A percentile compares a stretch with the other conserved stretches of the same genome.
These are phyloP conservation scores for Phorcus lineatus DNA, from an alignment of 2,888 invertebrate genomes.

Conservation along the genomic window DNA sequence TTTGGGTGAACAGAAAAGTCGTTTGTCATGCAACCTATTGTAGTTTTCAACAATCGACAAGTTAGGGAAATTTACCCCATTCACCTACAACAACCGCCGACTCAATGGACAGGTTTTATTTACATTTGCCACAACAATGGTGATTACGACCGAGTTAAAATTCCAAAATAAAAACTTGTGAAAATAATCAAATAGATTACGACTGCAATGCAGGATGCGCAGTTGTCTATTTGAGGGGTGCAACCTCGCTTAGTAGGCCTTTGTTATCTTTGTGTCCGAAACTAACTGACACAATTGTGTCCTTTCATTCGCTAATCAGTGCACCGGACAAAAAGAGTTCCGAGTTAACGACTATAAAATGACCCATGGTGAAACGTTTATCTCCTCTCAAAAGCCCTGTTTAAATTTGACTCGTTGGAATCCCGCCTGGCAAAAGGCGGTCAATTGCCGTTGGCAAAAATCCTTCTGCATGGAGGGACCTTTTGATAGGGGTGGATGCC, in stretches of 20 bases:
- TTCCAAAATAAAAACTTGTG: slow-evolving; percentile 24
- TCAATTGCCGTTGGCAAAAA: slow-evolving; percentile 12
- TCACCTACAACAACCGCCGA: neutral
- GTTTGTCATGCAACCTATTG: slow-evolving; percentile 11
- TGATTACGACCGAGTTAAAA: slow-evolving; percentile 3
- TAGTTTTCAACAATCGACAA: slow-evolving; percentile 7
- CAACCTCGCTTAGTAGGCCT: neutral
- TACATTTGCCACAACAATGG: slow-evolving; percentile 18
- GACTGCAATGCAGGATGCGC: neutral
- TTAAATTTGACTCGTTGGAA: slow-evolving; percentile 12
- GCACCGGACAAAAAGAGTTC: neutral
- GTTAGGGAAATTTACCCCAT: slow-evolving; percentile 22
- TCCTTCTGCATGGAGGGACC: slow-evolving; percentile 21
- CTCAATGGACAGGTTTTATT: neutral
- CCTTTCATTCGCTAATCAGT: slow-evolving; percentile 10
- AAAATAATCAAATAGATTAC: slow-evolving; percentile 23
- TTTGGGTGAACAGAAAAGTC: slow-evolving; percentile 23
- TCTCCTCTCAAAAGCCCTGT: slow-evolving; percentile 9
- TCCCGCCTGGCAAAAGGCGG: slow-evolving; percentile 24
- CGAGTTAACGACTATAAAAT: slow-evolving; percentile 19
- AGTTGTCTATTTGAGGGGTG: neutral
- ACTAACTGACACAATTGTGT: neutral
- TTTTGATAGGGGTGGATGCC: slow-evolving; percentile 22
- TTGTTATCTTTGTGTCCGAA: neutral
- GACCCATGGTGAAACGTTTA: slow-evolving; percentile 23